These are phyloP conservation scores for Cyphomyrus plagiostoma DNA, from an alignment of 2,113 vertebrate genomes.

Conservation along the genomic window DNA sequence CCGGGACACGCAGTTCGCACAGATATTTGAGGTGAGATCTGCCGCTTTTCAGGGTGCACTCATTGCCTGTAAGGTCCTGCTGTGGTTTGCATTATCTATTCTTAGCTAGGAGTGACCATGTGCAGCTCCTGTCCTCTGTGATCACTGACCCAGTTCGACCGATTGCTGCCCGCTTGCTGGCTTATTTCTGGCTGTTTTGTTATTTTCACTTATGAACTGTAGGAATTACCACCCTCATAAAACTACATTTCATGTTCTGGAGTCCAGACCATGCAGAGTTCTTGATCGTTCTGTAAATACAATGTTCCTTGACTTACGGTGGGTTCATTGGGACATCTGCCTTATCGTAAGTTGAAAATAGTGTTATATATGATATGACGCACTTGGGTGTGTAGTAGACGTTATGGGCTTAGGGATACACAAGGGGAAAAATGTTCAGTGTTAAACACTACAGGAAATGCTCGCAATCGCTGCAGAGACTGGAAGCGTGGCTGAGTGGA, in stretches of 20 bases:
- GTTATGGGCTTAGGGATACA: not conserved
- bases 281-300: not conserved
- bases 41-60: not conserved
- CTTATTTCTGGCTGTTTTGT: not conserved
- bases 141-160: not conserved
- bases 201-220: not conserved
- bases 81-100: not conserved
- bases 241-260: not conserved
- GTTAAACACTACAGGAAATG: not conserved
- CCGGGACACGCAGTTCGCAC: constrained; percentile 97
- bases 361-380: not conserved
- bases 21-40: constrained; percentile 91
- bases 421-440: not conserved
- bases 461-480: too few species aligned
- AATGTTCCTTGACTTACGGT: not conserved
- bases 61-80: not conserved
- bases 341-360: not conserved
- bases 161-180: not conserved
- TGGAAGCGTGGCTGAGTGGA: too few species aligned
- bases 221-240: not conserved
- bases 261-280: not conserved
- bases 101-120: not conserved
- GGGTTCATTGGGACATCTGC: not conserved
- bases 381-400: not conserved
- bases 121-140: not conserved